Percentiles rank a stretch among this genome's conserved stretches.
These are phyloP conservation scores for Chelonus formosanus DNA, from an alignment of 2,888 invertebrate genomes.

Conservation along the genomic window DNA sequence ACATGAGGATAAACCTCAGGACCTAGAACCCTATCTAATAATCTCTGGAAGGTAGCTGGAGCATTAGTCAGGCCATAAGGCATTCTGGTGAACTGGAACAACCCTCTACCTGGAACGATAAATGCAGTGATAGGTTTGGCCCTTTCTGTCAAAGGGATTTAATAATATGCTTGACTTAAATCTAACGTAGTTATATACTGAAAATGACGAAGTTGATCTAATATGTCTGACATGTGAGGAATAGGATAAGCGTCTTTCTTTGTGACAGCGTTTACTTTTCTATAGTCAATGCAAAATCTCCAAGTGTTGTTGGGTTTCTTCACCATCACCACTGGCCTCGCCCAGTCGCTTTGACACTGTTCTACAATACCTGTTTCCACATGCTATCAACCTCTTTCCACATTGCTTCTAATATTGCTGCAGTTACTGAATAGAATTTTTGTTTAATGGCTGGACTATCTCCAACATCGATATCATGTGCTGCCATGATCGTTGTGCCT, in stretches of 20 bases:
- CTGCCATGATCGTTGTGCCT: too few species aligned
- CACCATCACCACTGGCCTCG: conserved; percentile 46
- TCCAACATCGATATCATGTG: too few species aligned
- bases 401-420: too few species aligned
- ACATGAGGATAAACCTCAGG: conserved; percentile 7
- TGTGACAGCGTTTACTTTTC: conserved; percentile 43
- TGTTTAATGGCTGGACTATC: too few species aligned
- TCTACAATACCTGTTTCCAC: conserved; percentile 48
- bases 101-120: conserved; percentile 46
- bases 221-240: background rate
- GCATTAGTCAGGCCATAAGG: conserved; percentile 29
- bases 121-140: conserved; percentile 32
- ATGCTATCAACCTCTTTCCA: conserved; percentile 37
- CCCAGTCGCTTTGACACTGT: conserved; percentile 38
- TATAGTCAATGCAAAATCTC: conserved; percentile 48
- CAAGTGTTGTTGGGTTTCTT: conserved; percentile 45
- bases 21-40: conserved; percentile 15
- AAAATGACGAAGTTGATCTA: background rate
- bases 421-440: too few species aligned
- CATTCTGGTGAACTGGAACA: conserved; percentile 48
- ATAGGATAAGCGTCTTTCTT: conserved; percentile 26
- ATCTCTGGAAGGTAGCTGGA: conserved; percentile 8
- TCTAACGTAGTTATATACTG: conserved; percentile 10
- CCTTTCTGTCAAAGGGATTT: background rate
- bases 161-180: conserved; percentile 9